Base-by-base conservation (phyloP, 2,113 vertebrate genomes). In the Poeciliopsis turrubarensis region DNA sequence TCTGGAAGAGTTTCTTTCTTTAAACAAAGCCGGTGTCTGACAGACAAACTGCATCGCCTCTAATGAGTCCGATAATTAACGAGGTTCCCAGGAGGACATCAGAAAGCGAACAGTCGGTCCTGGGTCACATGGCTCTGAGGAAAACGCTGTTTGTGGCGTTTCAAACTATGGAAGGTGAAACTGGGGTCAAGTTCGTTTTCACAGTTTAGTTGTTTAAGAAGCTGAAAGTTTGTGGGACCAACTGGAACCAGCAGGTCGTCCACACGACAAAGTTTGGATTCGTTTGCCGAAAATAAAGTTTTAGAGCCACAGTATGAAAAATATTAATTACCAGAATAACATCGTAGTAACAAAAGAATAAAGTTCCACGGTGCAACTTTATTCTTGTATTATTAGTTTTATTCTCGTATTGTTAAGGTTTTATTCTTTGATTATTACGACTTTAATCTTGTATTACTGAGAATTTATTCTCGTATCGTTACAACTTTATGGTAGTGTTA, bases 61-160 rank as follows among this genome's bases (percentile, higher is more conserved):
- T 91, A 87, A 88, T 86, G 80, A 89, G 80, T 47, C 14, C 67
- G 41, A 79, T 91, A 81, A 91, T 90, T 87, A 82, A 80, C 37
- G 7, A 39, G n/a, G 69, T 86, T 89, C 89, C 89, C 86, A 79
- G 41, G 84, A 87, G 82, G 72, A 70, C 44, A 11, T 37, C 34
- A 37, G 10, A 11, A 37, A 3, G 34, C 34, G 34, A 10, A 2
- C 34, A 34, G 34, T 12, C 47, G 66, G 67, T 79, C 68, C 22
- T 60, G 69, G 87, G 81, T 77, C 81, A 81, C 79, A 76, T 64
- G 60, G 54, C 74, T 68, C 75, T 83, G 73, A 70, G 78, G 66
- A 65, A 71, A 66, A 81, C 26, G 17, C 80, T 84, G 75, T 27
- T 51, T 82, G 22, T 64, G 25, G 70, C 66, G 67, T 17, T 11